phyloP scores from a whole-genome alignment of 2,888 invertebrate genomes.

The Eumerus sabulonum region DNA sequence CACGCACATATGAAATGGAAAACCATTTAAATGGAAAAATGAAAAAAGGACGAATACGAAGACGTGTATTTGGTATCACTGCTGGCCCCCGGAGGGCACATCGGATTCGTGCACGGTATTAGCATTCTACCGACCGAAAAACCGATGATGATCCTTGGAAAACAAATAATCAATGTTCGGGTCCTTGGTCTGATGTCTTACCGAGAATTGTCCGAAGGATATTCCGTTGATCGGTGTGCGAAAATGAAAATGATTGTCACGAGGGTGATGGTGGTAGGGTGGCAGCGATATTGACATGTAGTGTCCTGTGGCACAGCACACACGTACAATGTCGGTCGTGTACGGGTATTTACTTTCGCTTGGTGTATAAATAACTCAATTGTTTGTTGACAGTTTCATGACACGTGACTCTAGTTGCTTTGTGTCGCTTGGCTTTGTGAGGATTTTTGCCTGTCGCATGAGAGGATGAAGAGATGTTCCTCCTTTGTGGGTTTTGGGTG shows the following conservation, averaged over 20 bases:
- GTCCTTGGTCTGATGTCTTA: no score
- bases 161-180: conserved; percentile 59
- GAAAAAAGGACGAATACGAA: neutral
- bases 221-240: conserved; percentile 62
- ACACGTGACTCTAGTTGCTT: conserved; percentile 65
- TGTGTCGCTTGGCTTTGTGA: conserved; percentile 26
- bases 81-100: conserved; percentile 43
- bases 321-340: conserved; percentile 5
- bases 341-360: conserved; percentile 59
- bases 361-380: conserved; percentile 70
- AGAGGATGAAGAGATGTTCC: conserved; percentile 5
- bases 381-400: conserved; percentile 69
- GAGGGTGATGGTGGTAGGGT: conserved; percentile 3
- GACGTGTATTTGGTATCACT: conserved; percentile 29
- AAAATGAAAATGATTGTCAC: conserved; percentile 27
- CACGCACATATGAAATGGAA: conserved; percentile 59
- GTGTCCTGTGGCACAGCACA: conserved; percentile 55
- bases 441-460: conserved; percentile 45
- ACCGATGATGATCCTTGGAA: conserved; percentile 47
- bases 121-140: conserved; percentile 49
- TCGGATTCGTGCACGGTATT: conserved; percentile 54
- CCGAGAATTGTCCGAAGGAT: conserved; percentile 30
- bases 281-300: conserved; percentile 46
- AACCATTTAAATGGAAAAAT: conserved; percentile 13
- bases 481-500: conserved; percentile 15